These are phyloP conservation scores for Epistrophella euchroma DNA, from an alignment of 2,888 invertebrate species.

Conservation along the genomic window DNA sequence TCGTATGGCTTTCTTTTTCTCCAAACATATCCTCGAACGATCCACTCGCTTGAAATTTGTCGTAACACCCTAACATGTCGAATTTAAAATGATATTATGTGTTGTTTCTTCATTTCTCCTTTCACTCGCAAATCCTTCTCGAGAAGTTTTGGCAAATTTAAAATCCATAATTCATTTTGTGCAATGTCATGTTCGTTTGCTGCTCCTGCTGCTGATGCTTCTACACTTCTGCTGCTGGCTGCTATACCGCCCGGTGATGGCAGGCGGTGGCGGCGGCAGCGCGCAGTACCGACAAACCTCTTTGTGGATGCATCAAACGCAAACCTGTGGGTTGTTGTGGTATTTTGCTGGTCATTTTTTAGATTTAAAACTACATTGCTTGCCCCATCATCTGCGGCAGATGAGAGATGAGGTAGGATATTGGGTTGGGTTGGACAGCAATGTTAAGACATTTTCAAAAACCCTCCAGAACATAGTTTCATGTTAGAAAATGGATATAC, in stretches of 20 bases:
- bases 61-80: too few species aligned
- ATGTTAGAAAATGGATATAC: constrained; percentile 59
- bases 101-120: neutral
- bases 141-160: constrained; percentile 30
- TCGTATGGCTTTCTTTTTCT: too few species aligned
- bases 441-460: constrained; percentile 39
- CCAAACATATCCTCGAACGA: too few species aligned
- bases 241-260: neutral
- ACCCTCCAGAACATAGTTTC: constrained; percentile 54
- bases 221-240: neutral
- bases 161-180: constrained; percentile 61
- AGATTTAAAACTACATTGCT: constrained; percentile 26
- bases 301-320: constrained; percentile 55
- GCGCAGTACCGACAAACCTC: constrained; percentile 17
- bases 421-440: constrained; percentile 5
- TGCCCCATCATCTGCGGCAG: neutral
- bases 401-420: neutral
- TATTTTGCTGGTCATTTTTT: constrained; percentile 44
- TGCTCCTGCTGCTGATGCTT: constrained; percentile 18
- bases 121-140: neutral
- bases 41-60: too few species aligned
- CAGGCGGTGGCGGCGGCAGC: neutral
- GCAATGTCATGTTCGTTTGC: constrained; percentile 42
- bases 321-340: constrained; percentile 43
- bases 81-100: neutral